Conservation (phyloP, 2,888 invertebrate genomes). For the Synergus laeviventris region DNA sequence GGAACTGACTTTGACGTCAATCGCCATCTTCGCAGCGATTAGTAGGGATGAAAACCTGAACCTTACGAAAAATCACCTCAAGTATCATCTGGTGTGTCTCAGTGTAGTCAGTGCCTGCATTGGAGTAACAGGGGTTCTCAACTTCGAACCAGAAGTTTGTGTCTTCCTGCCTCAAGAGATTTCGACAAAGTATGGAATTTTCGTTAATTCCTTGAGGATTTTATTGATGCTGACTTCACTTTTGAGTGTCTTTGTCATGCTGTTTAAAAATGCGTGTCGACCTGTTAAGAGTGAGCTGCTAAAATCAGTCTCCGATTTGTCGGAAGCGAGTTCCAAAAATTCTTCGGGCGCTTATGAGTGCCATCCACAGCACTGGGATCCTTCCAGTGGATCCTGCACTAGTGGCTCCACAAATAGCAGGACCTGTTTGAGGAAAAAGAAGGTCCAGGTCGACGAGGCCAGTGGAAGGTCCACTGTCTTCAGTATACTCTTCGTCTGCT, state of each 20-base stretch:
- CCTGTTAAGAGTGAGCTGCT: conserved; percentile 67
- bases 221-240: conserved; percentile 63
- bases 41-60: conserved; percentile 63
- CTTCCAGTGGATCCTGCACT: conserved; percentile 77
- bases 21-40: conserved; percentile 72
- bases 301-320: conserved; percentile 71
- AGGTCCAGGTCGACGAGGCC: conserved; percentile 71
- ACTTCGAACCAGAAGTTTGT: conserved; percentile 71
- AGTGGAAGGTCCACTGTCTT: conserved; percentile 77
- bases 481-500: conserved; percentile 78
- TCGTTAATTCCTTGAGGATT: conserved; percentile 67
- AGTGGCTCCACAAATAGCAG: conserved; percentile 79
- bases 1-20: conserved; percentile 76
- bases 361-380: conserved; percentile 74
- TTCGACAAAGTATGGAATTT: conserved; percentile 69
- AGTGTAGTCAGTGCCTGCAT: conserved; percentile 76
- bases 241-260: conserved; percentile 55
- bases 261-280: conserved; percentile 58
- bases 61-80: conserved; percentile 73
- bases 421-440: conserved; percentile 75
- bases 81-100: conserved; percentile 77
- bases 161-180: conserved; percentile 71
- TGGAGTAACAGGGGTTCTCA: conserved; percentile 77
- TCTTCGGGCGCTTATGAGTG: conserved; percentile 72
- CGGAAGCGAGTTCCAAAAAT: conserved; percentile 72